A percentile compares a stretch with the other conserved stretches of the same genome.
Conservation (phyloP, 2,113 vertebrate genomes). For the Lamprologus tigripictilis region DNA sequence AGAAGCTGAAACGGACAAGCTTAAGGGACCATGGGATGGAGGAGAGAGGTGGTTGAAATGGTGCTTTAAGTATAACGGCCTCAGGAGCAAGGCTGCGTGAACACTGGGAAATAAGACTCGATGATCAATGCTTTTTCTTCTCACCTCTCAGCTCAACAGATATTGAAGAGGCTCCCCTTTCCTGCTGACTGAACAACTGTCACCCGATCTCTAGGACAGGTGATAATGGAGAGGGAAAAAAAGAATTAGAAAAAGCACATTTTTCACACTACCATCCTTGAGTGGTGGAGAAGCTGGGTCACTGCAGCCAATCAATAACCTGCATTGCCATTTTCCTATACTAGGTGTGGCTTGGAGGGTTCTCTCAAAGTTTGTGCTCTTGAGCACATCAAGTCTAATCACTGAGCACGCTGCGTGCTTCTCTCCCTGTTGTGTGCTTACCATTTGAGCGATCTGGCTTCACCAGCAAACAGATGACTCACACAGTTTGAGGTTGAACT, state of each 20-base stretch:
- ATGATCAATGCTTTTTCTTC: conserved; percentile 49
- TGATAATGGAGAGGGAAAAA: conserved; percentile 54
- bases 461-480: conserved; percentile 46
- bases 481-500: conserved; percentile 49
- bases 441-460: conserved; percentile 11
- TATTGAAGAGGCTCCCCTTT: conserved; percentile 42
- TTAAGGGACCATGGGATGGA: background rate
- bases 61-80: conserved; percentile 1
- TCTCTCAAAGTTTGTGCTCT: background rate
- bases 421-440: background rate
- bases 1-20: background rate
- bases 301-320: conserved; percentile 56
- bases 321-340: conserved; percentile 22
- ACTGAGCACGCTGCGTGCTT: background rate
- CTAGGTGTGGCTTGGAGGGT: background rate
- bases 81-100: background rate
- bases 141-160: conserved; percentile 28
- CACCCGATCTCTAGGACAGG: conserved; percentile 47
- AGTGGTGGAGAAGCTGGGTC: conserved; percentile 26
- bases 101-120: conserved; percentile 29
- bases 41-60: background rate
- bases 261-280: conserved; percentile 37
- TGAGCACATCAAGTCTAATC: background rate
- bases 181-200: conserved; percentile 50
- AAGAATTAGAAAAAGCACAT: conserved; percentile 36